These are phyloP conservation scores for Brachirus orientalis DNA, from an alignment of 2,113 vertebrate species.

Conservation along the genomic window DNA sequence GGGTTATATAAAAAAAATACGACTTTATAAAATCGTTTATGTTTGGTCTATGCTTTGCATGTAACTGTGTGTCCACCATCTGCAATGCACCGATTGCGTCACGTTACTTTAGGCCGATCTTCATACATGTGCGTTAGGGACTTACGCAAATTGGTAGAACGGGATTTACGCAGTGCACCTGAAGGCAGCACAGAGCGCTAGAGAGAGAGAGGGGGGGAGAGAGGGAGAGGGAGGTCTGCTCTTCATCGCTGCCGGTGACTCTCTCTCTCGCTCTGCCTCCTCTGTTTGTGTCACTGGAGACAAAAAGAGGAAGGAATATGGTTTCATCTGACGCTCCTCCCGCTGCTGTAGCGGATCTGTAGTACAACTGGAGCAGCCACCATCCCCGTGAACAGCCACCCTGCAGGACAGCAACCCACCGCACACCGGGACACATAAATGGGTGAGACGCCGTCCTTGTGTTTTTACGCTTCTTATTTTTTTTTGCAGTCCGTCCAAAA, in stretches of 20 bases:
- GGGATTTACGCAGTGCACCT: constrained; percentile 43
- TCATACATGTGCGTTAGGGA: no score
- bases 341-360: constrained; percentile 60
- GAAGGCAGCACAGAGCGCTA: constrained; percentile 54
- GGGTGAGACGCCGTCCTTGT: constrained; percentile 61
- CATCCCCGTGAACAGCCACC: constrained; percentile 26
- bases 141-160: background rate
- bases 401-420: constrained; percentile 52
- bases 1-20: no score
- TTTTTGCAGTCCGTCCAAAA: constrained; percentile 30
- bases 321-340: constrained; percentile 75
- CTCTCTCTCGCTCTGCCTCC: constrained; percentile 57
- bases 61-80: constrained; percentile 31
- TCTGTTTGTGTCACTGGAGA: constrained; percentile 59
- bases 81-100: constrained; percentile 30
- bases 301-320: constrained; percentile 77
- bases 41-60: background rate
- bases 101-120: background rate
- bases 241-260: constrained; percentile 41
- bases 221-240: constrained; percentile 52
- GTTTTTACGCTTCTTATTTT: background rate
- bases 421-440: constrained; percentile 74
- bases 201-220: constrained; percentile 29
- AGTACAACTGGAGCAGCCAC: constrained; percentile 28
- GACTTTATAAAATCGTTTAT: no score